Base-by-base conservation (phyloP, 2,888 invertebrate species). In the Campopleginae sp. region DNA sequence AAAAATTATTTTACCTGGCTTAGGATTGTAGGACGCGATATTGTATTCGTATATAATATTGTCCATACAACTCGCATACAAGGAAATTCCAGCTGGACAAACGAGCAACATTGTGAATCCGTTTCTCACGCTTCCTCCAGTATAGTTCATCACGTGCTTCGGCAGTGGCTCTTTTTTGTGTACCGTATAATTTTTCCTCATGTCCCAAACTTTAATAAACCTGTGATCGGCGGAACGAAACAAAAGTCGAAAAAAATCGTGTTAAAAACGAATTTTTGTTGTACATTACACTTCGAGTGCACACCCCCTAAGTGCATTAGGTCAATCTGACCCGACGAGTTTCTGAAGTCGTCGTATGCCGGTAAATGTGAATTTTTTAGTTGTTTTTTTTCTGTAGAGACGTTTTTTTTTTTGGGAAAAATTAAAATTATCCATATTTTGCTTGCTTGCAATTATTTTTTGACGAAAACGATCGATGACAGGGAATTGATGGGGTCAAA, bases 41-140 rank as follows among this genome's bases (percentile, higher is more conserved):
- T 98, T 97, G 92, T 97, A 98, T 91, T 97, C 96, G 92, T 98
- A 98, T 85, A 98, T 97, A 68, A 96, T 96, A 91, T 96, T 96
- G 93, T 98, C 98, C 95, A 98, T 96, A 93, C 98, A 98, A 93
- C 96, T 98, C 8, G 97, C 98, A 94, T 97, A 98, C 5, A 98
- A 94, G 33, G 95, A 95, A 48, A 96, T 94, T 38, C 96, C 94
- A 2, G 95, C 94, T 12, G 96, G 96, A 92, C 98, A 97, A 82
- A 98, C 94, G 23, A 96, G 94, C 14, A 98, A 94, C 91, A 97
- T 97, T 7, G 98, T 97, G 92, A 96, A 97, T 0, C 97, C 97
- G 87, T 95, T 96, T 89, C 95, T 95, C 0, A 96, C 95, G 23
- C 96, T 97, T 84, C 94, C 94, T 8, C 98, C 97, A 51, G 96